These are phyloP conservation scores for Adelges cooleyi DNA, from an alignment of 1,140 invertebrate genomes.

Conservation along the genomic window DNA sequence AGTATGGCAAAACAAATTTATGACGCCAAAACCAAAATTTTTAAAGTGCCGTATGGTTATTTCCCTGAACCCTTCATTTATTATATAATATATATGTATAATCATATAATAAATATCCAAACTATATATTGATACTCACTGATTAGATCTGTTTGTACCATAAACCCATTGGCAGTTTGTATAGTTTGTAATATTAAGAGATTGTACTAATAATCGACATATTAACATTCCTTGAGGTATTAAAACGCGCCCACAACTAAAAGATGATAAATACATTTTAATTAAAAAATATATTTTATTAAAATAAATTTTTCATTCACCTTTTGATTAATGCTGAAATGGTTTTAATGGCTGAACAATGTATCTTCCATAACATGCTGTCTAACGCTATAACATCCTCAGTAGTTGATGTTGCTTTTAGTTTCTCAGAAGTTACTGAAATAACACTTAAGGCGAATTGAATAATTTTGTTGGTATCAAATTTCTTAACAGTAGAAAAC, in stretches of 20 bases:
- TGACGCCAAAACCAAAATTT: too few relatives aligned
- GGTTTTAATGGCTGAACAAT: slow-evolving; percentile 9
- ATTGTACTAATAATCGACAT: slow-evolving; percentile 13
- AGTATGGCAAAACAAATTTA: too few relatives aligned
- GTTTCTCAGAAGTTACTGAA: slow-evolving; percentile 15
- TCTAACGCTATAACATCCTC: slow-evolving; percentile 8
- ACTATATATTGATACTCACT: not conserved
- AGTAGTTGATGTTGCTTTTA: not conserved
- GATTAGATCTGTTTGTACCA: not conserved
- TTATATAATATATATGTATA: too few relatives aligned
- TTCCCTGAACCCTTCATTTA: too few relatives aligned
- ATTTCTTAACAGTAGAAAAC: slow-evolving; percentile 4
- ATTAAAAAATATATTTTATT: too few relatives aligned
- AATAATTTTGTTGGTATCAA: slow-evolving; percentile 17
- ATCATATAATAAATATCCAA: too few relatives aligned
- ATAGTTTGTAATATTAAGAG: not conserved
- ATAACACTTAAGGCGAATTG: not conserved
- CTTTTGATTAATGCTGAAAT: slow-evolving; percentile 22
- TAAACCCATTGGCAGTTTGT: not conserved
- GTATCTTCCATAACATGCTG: slow-evolving; percentile 9
- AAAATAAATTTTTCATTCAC: not conserved
- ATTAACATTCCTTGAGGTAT: slow-evolving; percentile 16
- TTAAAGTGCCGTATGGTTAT: too few relatives aligned
- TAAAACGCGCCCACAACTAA: slow-evolving; percentile 9
- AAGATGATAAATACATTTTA: too few relatives aligned